phyloP scores from a whole-genome alignment of 2,888 invertebrate genomes.

The Malthinus flaveolus region DNA sequence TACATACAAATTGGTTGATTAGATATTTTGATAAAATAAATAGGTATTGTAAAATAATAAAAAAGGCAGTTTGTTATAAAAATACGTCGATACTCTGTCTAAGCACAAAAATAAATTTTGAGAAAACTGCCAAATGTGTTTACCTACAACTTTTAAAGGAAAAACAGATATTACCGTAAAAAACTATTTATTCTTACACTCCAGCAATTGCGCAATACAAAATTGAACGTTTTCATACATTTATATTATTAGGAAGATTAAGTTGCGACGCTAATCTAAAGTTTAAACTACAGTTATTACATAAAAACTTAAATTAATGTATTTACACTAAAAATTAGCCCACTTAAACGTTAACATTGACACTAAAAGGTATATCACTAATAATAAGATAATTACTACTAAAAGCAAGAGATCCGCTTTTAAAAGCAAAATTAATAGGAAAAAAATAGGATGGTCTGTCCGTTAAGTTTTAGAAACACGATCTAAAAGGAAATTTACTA shows the following conservation, averaged over 20 bases:
- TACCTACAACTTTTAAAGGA: not conserved
- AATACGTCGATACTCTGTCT: no score
- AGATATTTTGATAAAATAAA: constrained; percentile 39
- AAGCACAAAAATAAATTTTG: no score
- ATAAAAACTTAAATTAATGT: not conserved
- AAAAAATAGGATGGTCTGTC: constrained; percentile 13
- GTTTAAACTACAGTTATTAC: not conserved
- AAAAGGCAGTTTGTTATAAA: constrained; percentile 3
- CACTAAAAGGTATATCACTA: constrained; percentile 12
- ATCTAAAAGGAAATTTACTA: not conserved
- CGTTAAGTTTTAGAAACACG: constrained; percentile 11
- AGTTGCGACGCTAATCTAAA: constrained; percentile 9
- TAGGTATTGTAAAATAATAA: constrained; percentile 29
- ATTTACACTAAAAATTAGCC: not conserved
- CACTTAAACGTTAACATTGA: constrained; percentile 6
- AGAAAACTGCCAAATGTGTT: not conserved
- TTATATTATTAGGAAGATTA: constrained; percentile 14
- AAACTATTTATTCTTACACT: constrained; percentile 27
- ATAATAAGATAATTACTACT: constrained; percentile 5
- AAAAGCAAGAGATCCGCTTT: constrained; percentile 15
- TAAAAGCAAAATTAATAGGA: constrained; percentile 11
- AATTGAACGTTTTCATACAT: constrained; percentile 17
- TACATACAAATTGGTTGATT: constrained; percentile 50
- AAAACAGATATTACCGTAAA: constrained; percentile 8
- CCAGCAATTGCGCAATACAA: constrained; percentile 19